Evolutionary conservation across 2,797 vertebrate species (phyloP).

Genomic region (Xyrichtys novacula): DNA sequence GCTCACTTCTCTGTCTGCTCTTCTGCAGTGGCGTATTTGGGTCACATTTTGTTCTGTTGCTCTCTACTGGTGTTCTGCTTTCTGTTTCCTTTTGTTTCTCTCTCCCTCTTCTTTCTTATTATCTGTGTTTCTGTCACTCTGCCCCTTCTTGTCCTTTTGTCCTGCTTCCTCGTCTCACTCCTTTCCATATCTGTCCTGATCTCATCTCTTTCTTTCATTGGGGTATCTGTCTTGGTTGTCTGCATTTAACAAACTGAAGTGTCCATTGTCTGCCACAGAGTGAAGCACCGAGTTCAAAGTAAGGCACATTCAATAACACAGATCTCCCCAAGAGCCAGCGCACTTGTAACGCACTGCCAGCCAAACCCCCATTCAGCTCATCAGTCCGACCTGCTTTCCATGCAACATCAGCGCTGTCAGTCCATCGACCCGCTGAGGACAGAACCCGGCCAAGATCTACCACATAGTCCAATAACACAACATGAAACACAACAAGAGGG

Average conservation of each 20-base stretch:
- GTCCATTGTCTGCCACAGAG: conserved; percentile 64
- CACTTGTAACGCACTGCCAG: conserved; percentile 53
- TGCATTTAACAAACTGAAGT: conserved; percentile 47
- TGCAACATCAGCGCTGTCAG: conserved; percentile 80
- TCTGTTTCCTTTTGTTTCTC: conserved; percentile 29
- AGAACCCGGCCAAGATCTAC: conserved; percentile 50
- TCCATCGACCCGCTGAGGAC: conserved; percentile 42
- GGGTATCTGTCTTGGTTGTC: conserved; percentile 53
- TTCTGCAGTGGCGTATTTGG: conserved; percentile 66
- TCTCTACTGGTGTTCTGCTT: conserved; percentile 42
- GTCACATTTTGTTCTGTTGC: conserved; percentile 56
- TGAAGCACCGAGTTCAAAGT: conserved; percentile 65
- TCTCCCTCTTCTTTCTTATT: conserved; percentile 27
- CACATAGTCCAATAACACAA: conserved; percentile 47
- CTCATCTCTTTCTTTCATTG: conserved; percentile 11
- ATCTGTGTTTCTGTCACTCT: conserved; percentile 34
- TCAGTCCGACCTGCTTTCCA: conserved; percentile 75
- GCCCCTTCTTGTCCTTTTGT: conserved; percentile 37
- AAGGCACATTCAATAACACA: conserved; percentile 64
- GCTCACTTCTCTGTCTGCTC: conserved; percentile 28
- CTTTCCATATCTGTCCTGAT: conserved; percentile 23
- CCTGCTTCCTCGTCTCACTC: conserved; percentile 5
- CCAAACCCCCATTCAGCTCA: conserved; percentile 63
- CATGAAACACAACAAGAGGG: conserved; percentile 52
- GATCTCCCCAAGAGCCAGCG: conserved; percentile 60